Conservation (phyloP, 2,888 invertebrate genomes). For the Drosophila kanekoi region DNA sequence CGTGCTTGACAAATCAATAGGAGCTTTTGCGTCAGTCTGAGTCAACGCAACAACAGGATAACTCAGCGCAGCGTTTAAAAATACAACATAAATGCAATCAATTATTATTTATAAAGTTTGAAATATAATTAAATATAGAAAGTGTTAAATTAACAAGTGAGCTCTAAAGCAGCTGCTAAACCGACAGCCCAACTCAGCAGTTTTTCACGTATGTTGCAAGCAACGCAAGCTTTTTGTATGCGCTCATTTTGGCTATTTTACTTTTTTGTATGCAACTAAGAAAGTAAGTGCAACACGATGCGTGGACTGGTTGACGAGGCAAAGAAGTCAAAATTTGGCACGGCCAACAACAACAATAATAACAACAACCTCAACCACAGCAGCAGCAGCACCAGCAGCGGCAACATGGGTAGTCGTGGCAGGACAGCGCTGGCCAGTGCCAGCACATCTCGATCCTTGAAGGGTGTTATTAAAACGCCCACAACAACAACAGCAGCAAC, state of each 20-base stretch:
- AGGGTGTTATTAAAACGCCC: slow-evolving; percentile 53
- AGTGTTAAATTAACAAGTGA: slow-evolving; percentile 27
- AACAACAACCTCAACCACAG: slow-evolving; percentile 42
- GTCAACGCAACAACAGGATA: slow-evolving; percentile 69
- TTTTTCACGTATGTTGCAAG: slow-evolving; percentile 56
- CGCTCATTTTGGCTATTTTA: slow-evolving; percentile 49
- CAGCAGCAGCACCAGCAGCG: slow-evolving; percentile 39
- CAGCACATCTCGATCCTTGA: slow-evolving; percentile 63
- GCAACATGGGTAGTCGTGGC: slow-evolving; percentile 37
- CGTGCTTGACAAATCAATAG: slow-evolving; percentile 74
- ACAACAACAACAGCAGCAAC: slow-evolving; percentile 31
- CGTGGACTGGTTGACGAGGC: slow-evolving; percentile 83
- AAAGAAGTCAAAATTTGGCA: slow-evolving; percentile 78
- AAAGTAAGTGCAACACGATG: slow-evolving; percentile 64
- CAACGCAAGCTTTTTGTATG: slow-evolving; percentile 36
- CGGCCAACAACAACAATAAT: slow-evolving; percentile 64
- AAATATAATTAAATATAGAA: slow-evolving; percentile 16
- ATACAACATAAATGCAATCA: slow-evolving; percentile 8
- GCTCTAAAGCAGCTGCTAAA: slow-evolving; percentile 5
- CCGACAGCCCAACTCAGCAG: slow-evolving; percentile 25
- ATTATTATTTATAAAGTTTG: slow-evolving; percentile 17
- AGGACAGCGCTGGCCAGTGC: slow-evolving; percentile 59
- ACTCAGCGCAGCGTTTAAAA: slow-evolving; percentile 38
- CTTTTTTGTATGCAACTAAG: slow-evolving; percentile 60
- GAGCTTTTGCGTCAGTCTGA: slow-evolving; percentile 65